Conservation (phyloP, 2,797 vertebrate species). For the Centroberyx gerrardi region DNA sequence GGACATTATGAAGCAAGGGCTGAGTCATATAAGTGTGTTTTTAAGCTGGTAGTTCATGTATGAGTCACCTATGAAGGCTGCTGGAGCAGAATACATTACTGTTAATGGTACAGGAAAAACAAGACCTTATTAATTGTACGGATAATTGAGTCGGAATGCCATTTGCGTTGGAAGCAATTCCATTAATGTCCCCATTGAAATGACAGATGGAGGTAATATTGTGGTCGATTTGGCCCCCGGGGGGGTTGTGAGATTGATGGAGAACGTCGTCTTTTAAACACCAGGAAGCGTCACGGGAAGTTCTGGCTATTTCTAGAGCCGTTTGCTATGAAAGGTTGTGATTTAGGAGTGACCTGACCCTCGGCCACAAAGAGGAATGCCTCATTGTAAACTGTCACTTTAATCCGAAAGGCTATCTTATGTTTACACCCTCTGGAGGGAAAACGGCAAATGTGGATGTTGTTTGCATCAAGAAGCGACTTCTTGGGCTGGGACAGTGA, state of each 20-base stretch:
- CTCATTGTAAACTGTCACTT: background rate
- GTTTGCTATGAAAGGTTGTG: constrained; percentile 8
- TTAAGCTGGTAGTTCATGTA: background rate
- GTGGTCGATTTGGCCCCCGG: background rate
- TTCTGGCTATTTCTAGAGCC: constrained; percentile 25
- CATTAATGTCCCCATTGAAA: constrained; percentile 4
- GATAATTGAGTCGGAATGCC: background rate
- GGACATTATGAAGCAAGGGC: background rate
- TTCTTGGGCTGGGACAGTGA: constrained; percentile 15
- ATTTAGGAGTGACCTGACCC: constrained; percentile 10
- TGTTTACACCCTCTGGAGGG: background rate
- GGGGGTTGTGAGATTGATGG: background rate
- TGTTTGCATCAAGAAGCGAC: background rate
- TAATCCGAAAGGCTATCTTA: constrained; percentile 10
- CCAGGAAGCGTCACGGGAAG: constrained; percentile 8
- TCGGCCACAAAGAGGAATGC: background rate
- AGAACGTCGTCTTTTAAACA: constrained; percentile 4
- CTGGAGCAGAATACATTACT: background rate
- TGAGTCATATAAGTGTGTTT: background rate
- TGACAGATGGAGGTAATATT: background rate
- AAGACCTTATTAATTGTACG: background rate
- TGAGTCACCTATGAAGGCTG: background rate
- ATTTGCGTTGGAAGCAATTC: background rate
- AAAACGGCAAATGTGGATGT: background rate
- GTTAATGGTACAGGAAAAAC: background rate